Conservation (phyloP, 2,113 vertebrate genomes). For the Tylochromis polylepis region DNA sequence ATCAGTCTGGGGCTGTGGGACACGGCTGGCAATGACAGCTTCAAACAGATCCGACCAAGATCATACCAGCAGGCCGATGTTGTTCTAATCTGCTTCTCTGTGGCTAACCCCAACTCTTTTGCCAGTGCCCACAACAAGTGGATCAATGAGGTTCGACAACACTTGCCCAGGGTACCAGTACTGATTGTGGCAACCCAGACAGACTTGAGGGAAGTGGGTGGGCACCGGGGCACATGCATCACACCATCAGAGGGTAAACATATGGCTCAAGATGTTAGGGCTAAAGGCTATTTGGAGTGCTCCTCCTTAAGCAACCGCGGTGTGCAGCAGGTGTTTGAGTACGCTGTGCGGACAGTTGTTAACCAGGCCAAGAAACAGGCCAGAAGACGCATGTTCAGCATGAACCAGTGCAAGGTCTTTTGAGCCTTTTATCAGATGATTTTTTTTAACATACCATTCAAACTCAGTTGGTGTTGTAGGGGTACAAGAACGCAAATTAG, state of each 20-base stretch:
- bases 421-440: conserved; percentile 31
- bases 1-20: conserved; percentile 97
- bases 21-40: conserved; percentile 88
- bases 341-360: conserved; percentile 84
- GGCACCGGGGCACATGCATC: conserved; percentile 77
- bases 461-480: neutral
- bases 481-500: neutral
- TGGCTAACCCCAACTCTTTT: conserved; percentile 87
- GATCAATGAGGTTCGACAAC: conserved; percentile 82
- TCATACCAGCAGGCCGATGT: conserved; percentile 95
- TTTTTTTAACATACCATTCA: neutral
- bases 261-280: conserved; percentile 83
- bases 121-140: conserved; percentile 84
- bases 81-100: conserved; percentile 91
- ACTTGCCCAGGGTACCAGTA: conserved; percentile 84
- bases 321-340: conserved; percentile 94
- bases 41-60: conserved; percentile 85
- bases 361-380: conserved; percentile 79
- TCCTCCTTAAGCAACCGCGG: conserved; percentile 90
- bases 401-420: conserved; percentile 88
- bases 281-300: conserved; percentile 94
- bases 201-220: conserved; percentile 84
- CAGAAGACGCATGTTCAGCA: conserved; percentile 79
- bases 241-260: conserved; percentile 77
- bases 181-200: conserved; percentile 93